Conservation (phyloP, 2,888 invertebrate genomes). For the Boloria euphrosyne region DNA sequence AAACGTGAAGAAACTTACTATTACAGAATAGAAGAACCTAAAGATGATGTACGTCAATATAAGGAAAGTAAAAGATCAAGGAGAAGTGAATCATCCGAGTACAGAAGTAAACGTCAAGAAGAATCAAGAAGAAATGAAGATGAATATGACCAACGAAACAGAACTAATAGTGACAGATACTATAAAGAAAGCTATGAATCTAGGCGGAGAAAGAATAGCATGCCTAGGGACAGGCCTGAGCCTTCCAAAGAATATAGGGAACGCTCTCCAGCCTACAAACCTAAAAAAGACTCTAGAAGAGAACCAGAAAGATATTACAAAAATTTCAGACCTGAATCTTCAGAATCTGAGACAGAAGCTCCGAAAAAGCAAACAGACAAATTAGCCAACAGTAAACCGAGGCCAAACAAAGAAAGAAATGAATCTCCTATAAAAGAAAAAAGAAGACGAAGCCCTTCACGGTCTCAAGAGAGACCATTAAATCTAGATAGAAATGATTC, state of each 20-base stretch:
- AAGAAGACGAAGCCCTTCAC: conserved; percentile 55
- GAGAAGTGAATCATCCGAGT: conserved; percentile 54
- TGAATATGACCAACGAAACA: conserved; percentile 53
- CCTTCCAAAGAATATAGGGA: conserved; percentile 57
- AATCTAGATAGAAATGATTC: conserved; percentile 49
- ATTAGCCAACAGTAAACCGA: conserved; percentile 49
- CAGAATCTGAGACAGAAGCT: conserved; percentile 62
- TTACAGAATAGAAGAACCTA: conserved; percentile 47
- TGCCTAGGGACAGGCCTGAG: conserved; percentile 56
- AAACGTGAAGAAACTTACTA: conserved; percentile 53
- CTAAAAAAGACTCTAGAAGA: conserved; percentile 26
- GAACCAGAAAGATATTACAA: conserved; percentile 58
- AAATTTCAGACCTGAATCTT: conserved; percentile 52
- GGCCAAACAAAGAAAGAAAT: conserved; percentile 52
- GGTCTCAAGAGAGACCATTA: conserved; percentile 27
- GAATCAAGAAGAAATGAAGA: conserved; percentile 50
- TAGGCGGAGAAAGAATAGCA: conserved; percentile 54
- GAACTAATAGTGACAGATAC: conserved; percentile 37
- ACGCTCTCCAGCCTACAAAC: conserved; percentile 48
- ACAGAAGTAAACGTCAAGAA: conserved; percentile 50
- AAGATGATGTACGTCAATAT: conserved; percentile 26
- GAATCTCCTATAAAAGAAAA: conserved; percentile 50
- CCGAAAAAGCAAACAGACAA: conserved; percentile 52
- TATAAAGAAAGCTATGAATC: conserved; percentile 43
- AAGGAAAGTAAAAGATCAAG: conserved; percentile 51